Conservation (phyloP, 2,797 vertebrate species). For the Anabas testudineus region DNA sequence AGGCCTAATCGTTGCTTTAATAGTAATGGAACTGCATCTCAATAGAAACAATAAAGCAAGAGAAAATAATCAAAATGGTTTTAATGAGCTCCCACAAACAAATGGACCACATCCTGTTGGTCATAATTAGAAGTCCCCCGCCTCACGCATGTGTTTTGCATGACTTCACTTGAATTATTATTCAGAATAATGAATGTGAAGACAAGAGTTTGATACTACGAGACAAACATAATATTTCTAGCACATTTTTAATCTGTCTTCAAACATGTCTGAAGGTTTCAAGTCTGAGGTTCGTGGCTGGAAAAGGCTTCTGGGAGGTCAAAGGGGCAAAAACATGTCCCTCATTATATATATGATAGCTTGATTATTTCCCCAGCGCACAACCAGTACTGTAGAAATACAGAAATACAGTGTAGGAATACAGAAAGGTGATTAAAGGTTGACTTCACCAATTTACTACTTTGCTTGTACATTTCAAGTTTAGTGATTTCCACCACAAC, state of each 20-base stretch:
- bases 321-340: too few species aligned
- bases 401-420: too few species aligned
- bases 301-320: too few species aligned
- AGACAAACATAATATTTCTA: neutral
- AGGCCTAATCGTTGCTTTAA: conserved; percentile 50
- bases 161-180: neutral
- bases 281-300: too few species aligned
- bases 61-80: conserved; percentile 22
- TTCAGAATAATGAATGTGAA: too few species aligned
- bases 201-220: neutral
- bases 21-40: conserved; percentile 6
- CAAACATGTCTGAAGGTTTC: neutral
- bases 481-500: too few species aligned
- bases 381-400: too few species aligned
- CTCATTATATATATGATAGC: too few species aligned
- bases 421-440: too few species aligned
- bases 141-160: neutral
- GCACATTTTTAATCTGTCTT: neutral
- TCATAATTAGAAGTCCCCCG: neutral
- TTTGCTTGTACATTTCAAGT: too few species aligned
- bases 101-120: neutral
- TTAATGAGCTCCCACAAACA: conserved; percentile 23
- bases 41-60: conserved; percentile 37
- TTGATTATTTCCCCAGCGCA: too few species aligned
- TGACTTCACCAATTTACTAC: too few species aligned